Conservation (phyloP, 2,888 invertebrate genomes). For the Tetheella fluctuosa region DNA sequence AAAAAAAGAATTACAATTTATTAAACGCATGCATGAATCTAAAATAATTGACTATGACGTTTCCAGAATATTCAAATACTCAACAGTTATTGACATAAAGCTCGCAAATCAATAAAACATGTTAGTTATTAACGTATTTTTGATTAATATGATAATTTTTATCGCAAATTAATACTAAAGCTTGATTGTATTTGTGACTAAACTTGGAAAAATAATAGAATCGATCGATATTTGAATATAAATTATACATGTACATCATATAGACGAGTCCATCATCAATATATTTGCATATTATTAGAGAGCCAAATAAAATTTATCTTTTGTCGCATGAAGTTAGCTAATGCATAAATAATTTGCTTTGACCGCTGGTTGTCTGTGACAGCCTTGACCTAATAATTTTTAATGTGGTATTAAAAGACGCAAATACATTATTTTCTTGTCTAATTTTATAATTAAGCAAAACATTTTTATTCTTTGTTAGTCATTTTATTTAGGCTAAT, state of each 20-base stretch:
- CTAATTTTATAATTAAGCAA: not conserved
- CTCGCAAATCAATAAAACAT: not conserved
- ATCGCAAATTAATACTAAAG: not conserved
- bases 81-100: not conserved
- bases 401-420: not conserved
- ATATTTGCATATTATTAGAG: not conserved
- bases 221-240: not conserved
- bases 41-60: too few species aligned
- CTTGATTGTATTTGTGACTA: not conserved
- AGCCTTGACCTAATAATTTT: conserved; percentile 11
- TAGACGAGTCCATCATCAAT: not conserved
- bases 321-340: not conserved
- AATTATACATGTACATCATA: not conserved
- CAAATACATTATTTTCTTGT: not conserved
- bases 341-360: conserved; percentile 4
- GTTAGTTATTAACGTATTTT: too few species aligned
- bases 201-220: not conserved
- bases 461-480: not conserved
- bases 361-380: not conserved
- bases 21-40: too few species aligned
- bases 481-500: not conserved
- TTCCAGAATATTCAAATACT: not conserved
- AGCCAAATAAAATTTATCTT: conserved; percentile 2
- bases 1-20: not conserved
- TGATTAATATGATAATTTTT: not conserved